Conservation (phyloP, 2,888 invertebrate genomes). For the Auanema sp. region DNA sequence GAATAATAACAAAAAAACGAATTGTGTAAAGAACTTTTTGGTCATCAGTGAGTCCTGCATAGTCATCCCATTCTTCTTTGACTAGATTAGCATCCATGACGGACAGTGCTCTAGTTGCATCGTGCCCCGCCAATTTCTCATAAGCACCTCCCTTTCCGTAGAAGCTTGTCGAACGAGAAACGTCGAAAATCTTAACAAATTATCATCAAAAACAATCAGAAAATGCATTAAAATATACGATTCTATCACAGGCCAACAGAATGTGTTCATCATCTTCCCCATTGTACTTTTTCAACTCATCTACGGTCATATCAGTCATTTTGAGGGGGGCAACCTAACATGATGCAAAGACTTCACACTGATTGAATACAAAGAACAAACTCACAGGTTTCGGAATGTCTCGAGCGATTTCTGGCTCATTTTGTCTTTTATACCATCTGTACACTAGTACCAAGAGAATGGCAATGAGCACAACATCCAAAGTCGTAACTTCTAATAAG, state of each 20-base stretch:
- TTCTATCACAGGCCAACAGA: conserved; percentile 54
- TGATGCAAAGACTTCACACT: not conserved
- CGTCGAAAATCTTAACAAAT: conserved; percentile 58
- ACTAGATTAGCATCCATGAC: conserved; percentile 56
- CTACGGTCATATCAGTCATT: conserved; percentile 58
- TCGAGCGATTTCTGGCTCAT: conserved; percentile 10
- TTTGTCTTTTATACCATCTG: conserved; percentile 48
- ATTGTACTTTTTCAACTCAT: conserved; percentile 55
- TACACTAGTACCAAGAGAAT: conserved; percentile 53
- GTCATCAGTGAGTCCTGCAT: conserved; percentile 31
- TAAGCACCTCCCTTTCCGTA: conserved; percentile 60
- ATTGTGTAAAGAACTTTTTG: conserved; percentile 22
- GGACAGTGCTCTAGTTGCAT: conserved; percentile 59
- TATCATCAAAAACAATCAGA: not conserved
- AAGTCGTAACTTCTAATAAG: conserved; percentile 39
- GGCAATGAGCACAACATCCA: conserved; percentile 52
- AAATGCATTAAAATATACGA: conserved; percentile 26
- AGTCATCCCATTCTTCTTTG: conserved; percentile 54
- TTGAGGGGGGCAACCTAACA: conserved; percentile 28
- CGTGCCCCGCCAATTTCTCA: conserved; percentile 54
- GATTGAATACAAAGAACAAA: conserved; percentile 12
- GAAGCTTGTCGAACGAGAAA: conserved; percentile 54
- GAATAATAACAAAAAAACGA: not conserved
- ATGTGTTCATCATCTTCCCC: conserved; percentile 59
- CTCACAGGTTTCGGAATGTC: conserved; percentile 34